Conservation (phyloP, 2,113 vertebrate species). For the Sprattus sprattus region DNA sequence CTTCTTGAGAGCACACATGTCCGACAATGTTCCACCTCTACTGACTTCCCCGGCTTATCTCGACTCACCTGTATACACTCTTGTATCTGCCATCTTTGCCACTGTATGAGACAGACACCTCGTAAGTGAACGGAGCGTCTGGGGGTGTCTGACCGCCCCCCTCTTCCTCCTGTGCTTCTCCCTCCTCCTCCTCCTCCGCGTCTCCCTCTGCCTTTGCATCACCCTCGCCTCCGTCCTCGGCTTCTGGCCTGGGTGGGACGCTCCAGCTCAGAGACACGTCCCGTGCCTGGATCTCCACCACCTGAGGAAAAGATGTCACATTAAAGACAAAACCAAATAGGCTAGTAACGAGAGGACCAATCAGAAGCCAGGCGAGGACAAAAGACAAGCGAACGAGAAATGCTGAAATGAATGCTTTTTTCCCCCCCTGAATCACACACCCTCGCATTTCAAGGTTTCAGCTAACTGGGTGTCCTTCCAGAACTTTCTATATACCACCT, state of each 20-base stretch:
- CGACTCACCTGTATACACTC: constrained; percentile 78
- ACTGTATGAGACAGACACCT: constrained; percentile 82
- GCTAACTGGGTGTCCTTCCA: background rate
- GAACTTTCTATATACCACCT: background rate
- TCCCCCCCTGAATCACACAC: background rate
- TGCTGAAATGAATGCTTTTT: too few species aligned
- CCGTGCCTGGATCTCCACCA: constrained; percentile 86
- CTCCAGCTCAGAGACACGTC: constrained; percentile 79
- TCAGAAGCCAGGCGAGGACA: background rate
- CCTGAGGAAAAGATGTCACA: constrained; percentile 60
- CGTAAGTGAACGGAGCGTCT: constrained; percentile 75
- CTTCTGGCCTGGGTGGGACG: constrained; percentile 70
- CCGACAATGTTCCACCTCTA: background rate
- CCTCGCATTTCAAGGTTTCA: background rate
- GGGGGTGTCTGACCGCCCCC: constrained; percentile 54
- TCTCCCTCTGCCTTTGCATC: constrained; percentile 59
- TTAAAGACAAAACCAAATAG: background rate
- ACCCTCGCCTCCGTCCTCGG: background rate
- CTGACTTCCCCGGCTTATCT: background rate
- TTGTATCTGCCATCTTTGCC: constrained; percentile 90
- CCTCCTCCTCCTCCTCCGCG: background rate
- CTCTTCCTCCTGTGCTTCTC: background rate
- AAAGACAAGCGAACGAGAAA: background rate
- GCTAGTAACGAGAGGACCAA: background rate
- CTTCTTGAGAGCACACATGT: too few species aligned